These are phyloP conservation scores for Fregata magnificens DNA, from an alignment of 2,113 vertebrate species.

Conservation along the genomic window DNA sequence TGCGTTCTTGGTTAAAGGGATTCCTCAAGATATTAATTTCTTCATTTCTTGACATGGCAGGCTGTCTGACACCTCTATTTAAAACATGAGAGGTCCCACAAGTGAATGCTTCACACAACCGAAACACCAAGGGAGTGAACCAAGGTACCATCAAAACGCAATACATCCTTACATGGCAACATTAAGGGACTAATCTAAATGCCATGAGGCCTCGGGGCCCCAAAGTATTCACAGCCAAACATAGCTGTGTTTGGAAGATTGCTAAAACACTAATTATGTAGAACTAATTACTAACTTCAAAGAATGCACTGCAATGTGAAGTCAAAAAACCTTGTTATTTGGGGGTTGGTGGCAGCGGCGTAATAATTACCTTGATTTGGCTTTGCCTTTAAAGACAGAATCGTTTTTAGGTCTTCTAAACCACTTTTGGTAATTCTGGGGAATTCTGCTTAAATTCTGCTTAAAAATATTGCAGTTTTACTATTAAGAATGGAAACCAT, in stretches of 20 bases:
- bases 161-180: neutral
- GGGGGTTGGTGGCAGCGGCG: too few relatives aligned
- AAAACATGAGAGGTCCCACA: neutral
- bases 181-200: neutral
- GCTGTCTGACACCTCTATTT: neutral
- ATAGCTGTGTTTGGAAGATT: neutral
- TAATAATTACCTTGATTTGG: neutral
- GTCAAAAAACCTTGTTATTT: neutral
- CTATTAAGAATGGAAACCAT: neutral
- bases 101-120: neutral
- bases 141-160: neutral
- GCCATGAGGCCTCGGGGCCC: rapidly evolving
- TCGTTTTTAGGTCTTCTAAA: neutral
- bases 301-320: neutral
- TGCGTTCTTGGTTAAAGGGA: neutral
- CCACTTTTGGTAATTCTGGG: neutral
- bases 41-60: neutral
- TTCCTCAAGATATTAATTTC: neutral
- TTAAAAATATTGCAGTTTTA: neutral
- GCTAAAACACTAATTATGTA: neutral
- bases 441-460: neutral
- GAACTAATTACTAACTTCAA: neutral
- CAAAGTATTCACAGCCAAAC: neutral
- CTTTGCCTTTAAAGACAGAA: neutral
- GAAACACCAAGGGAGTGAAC: neutral